These are phyloP conservation scores for Numenius arquata DNA, from an alignment of 2,113 vertebrate genomes.

Conservation along the genomic window DNA sequence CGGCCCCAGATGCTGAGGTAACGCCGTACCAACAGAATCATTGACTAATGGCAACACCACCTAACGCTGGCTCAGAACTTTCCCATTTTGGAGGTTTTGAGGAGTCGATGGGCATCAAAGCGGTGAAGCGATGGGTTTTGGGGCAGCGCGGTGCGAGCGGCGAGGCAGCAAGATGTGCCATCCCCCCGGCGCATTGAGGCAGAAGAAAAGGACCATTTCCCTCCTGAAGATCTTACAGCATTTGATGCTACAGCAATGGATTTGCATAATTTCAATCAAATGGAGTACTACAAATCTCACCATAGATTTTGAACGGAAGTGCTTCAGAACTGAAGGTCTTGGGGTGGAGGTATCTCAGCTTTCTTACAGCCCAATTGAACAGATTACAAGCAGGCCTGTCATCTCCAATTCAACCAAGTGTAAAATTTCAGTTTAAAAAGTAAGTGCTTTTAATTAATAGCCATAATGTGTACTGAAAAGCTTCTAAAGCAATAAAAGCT, in stretches of 20 bases:
- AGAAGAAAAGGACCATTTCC: background rate
- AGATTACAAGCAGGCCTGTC: background rate
- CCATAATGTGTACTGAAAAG: background rate
- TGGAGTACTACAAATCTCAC: background rate
- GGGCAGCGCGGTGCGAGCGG: fast-evolving
- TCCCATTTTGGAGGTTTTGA: background rate
- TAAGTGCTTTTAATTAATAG: background rate
- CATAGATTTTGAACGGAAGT: background rate
- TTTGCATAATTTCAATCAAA: background rate
- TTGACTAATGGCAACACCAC: background rate
- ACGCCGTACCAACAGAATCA: background rate
- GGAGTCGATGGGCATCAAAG: background rate
- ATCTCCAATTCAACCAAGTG: background rate
- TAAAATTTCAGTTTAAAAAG: background rate
- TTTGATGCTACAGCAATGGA: background rate
- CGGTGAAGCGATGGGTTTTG: fast-evolving
- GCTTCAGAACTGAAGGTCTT: background rate
- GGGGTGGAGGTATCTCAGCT: background rate
- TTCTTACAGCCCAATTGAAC: background rate
- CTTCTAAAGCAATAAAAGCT: background rate
- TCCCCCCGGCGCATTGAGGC: fast-evolving
- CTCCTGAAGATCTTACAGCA: background rate
- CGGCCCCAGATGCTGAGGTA: fast-evolving
- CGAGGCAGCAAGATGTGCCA: background rate
- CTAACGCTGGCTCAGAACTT: background rate